These are phyloP conservation scores for Brachyalestes nurse DNA, from an alignment of 2,797 vertebrate genomes.

Conservation along the genomic window DNA sequence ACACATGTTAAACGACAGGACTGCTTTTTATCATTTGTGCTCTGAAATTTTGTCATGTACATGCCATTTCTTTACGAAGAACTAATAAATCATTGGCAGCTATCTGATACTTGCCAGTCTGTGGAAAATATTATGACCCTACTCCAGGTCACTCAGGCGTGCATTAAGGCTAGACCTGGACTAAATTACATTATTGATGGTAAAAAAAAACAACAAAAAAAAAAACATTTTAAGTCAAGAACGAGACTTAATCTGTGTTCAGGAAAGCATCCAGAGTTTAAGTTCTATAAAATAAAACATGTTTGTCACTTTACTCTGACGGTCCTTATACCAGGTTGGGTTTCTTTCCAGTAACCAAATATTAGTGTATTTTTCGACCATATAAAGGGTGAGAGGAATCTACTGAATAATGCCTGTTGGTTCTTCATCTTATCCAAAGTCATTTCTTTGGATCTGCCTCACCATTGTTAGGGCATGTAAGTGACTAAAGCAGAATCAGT, in stretches of 20 bases:
- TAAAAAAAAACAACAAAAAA: neutral
- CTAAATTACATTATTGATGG: neutral
- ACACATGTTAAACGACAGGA: slow-evolving; percentile 13
- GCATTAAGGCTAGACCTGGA: neutral
- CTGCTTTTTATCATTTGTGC: slow-evolving; percentile 6
- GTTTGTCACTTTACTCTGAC: slow-evolving; percentile 10
- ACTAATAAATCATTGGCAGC: slow-evolving; percentile 10
- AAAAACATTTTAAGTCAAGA: neutral
- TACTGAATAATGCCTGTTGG: neutral
- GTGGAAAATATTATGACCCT: slow-evolving; percentile 4
- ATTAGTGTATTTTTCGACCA: neutral
- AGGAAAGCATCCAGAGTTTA: slow-evolving; percentile 1
- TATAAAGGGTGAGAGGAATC: neutral
- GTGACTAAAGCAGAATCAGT: no score
- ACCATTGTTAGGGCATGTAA: neutral
- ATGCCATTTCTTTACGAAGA: neutral
- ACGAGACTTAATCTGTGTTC: neutral
- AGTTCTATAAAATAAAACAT: neutral
- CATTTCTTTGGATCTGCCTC: neutral
- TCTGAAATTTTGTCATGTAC: slow-evolving; percentile 17
- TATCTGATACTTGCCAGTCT: slow-evolving; percentile 8
- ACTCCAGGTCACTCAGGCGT: neutral
- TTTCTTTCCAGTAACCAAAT: neutral
- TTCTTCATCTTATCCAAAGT: neutral
- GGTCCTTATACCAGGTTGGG: neutral